phyloP scores from a whole-genome alignment of 1,140 invertebrate species.

The Steinernema khuongi region DNA sequence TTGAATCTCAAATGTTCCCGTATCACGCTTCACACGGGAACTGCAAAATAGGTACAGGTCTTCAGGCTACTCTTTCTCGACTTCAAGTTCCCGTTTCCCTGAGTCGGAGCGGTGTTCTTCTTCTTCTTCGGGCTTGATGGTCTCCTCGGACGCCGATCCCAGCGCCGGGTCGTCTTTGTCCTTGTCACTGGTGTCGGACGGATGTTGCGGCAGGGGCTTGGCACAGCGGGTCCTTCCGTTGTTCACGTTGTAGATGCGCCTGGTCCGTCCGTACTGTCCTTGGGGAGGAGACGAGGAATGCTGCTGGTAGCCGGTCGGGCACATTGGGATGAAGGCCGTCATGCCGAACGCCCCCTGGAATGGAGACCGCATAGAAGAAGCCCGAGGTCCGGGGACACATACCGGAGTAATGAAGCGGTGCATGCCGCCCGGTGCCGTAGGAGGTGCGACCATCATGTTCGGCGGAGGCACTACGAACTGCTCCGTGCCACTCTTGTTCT shows the following conservation, averaged over 20 bases:
- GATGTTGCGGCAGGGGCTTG: neutral
- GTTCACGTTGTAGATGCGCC: neutral
- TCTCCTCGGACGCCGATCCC: neutral
- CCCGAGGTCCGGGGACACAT: neutral
- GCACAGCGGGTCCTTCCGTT: neutral
- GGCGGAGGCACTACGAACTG: constrained; percentile 3
- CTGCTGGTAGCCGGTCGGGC: neutral
- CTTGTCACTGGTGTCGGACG: neutral
- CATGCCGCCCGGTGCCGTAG: neutral
- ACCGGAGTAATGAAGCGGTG: neutral
- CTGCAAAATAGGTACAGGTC: neutral
- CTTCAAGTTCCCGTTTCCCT: neutral
- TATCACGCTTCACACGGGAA: constrained; percentile 9
- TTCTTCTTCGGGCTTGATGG: neutral
- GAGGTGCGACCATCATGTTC: neutral
- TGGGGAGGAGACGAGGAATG: constrained; percentile 4
- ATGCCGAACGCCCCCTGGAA: neutral
- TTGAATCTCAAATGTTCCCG: neutral
- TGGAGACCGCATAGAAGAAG: neutral
- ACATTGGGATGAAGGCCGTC: constrained; percentile 7
- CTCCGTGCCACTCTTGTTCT: neutral
- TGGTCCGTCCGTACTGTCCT: neutral
- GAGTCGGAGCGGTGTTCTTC: neutral
- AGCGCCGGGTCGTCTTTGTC: neutral
- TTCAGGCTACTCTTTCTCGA: neutral